Conservation (phyloP, 2,888 invertebrate genomes). For the Drosophila bunnanda region DNA sequence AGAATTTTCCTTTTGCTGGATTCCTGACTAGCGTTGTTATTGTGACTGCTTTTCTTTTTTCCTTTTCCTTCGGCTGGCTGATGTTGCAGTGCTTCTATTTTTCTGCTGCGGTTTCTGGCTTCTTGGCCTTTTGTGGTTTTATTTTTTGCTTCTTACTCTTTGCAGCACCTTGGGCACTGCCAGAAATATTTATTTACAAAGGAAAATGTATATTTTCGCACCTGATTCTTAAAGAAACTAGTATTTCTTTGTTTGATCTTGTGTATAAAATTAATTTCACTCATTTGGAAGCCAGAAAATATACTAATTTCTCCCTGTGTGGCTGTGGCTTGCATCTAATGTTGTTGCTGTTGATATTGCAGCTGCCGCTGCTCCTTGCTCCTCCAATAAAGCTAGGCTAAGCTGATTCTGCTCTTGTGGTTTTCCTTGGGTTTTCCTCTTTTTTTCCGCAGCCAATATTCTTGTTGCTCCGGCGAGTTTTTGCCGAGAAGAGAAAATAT, state of each 20-base stretch:
- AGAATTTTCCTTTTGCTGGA: neutral
- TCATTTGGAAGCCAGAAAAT: neutral
- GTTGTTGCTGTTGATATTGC: conserved; percentile 4
- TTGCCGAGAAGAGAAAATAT: neutral
- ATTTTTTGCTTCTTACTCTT: neutral
- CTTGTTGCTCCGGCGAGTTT: neutral
- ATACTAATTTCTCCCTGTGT: neutral
- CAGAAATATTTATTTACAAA: neutral
- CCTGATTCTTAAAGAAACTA: neutral
- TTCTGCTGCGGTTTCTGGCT: conserved; percentile 3
- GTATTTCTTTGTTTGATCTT: neutral
- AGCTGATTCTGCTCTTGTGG: conserved; percentile 2
- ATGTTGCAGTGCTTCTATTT: conserved; percentile 21
- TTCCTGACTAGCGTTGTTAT: neutral
- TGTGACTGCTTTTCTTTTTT: conserved; percentile 1
- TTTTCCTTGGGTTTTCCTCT: neutral
- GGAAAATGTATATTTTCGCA: neutral
- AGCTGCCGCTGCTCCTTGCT: conserved; percentile 3
- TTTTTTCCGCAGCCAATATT: conserved; percentile 36
- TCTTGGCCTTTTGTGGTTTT: conserved; percentile 9
- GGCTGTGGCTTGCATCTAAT: conserved; percentile 4
- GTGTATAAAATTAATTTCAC: neutral
- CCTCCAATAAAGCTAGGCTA: conserved; percentile 5
- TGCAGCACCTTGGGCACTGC: conserved; percentile 4
- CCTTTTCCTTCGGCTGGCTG: neutral